A percentile compares a stretch with the other conserved stretches of the same genome.
phyloP scores from a whole-genome alignment of 1,140 invertebrate genomes.

The Diorhabda sublineata region DNA sequence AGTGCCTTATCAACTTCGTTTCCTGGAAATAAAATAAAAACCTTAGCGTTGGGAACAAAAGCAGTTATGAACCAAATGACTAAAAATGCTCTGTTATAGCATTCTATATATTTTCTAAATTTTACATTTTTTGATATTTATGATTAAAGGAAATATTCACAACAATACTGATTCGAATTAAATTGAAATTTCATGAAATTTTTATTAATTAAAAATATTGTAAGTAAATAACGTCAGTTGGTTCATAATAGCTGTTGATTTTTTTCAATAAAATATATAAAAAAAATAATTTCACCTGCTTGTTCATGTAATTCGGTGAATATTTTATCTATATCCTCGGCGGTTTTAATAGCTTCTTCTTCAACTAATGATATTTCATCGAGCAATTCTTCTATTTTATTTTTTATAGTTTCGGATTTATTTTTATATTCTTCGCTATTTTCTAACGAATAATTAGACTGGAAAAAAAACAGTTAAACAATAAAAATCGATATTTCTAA shows the following conservation, averaged over 20 bases:
- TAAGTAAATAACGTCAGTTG: no score
- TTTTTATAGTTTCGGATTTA: slow-evolving; percentile 53
- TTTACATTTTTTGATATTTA: no score
- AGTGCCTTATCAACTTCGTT: slow-evolving; percentile 75
- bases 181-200: no score
- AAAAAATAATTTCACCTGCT: slow-evolving; percentile 44
- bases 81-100: no score
- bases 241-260: background rate
- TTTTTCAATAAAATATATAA: no score
- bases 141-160: no score
- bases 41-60: background rate
- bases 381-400: slow-evolving; percentile 54
- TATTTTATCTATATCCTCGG: slow-evolving; percentile 63
- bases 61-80: background rate
- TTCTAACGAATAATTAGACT: slow-evolving; percentile 44
- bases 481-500: background rate
- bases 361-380: slow-evolving; percentile 52
- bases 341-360: slow-evolving; percentile 53
- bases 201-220: no score
- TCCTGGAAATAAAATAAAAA: slow-evolving; percentile 39
- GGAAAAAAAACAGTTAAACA: slow-evolving; percentile 7
- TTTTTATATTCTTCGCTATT: slow-evolving; percentile 52
- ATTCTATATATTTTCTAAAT: no score
- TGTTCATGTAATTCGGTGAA: slow-evolving; percentile 63
- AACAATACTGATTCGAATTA: no score